A percentile compares a stretch with the other conserved stretches of the same genome.
Conservation (phyloP, 2,113 vertebrate species). For the Plotosus lineatus region DNA sequence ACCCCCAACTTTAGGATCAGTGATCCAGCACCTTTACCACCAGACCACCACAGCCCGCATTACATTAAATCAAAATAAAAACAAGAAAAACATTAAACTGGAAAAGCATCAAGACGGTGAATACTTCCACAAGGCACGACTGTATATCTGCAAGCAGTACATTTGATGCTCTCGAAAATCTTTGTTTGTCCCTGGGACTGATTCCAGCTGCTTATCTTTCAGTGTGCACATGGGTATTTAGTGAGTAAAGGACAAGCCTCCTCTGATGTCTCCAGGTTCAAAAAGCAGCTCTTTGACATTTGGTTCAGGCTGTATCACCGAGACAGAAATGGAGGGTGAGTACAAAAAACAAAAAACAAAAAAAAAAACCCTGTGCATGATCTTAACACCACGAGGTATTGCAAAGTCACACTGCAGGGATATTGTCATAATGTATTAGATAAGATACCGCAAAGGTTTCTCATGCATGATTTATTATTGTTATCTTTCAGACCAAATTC, state of each 20-base stretch:
- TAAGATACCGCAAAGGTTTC: background rate
- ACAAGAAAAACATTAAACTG: too few relatives aligned
- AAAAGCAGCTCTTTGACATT: constrained; percentile 81
- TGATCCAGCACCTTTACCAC: too few relatives aligned
- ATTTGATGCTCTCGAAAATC: background rate
- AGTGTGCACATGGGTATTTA: constrained; percentile 80
- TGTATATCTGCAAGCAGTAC: too few relatives aligned
- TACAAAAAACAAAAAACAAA: constrained; percentile 21
- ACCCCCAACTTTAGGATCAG: too few relatives aligned
- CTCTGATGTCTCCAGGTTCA: constrained; percentile 70
- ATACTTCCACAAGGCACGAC: too few relatives aligned
- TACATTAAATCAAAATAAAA: too few relatives aligned
- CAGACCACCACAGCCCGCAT: too few relatives aligned
- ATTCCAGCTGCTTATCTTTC: constrained; percentile 36
- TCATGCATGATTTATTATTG: background rate
- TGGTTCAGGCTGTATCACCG: constrained; percentile 85
- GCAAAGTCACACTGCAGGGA: background rate
- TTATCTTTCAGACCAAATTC: background rate
- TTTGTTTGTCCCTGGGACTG: background rate
- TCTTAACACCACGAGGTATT: background rate
- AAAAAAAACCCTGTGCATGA: background rate
- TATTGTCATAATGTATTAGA: background rate
- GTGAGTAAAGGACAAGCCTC: constrained; percentile 69
- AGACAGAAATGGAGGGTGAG: constrained; percentile 74
- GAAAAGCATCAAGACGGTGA: too few relatives aligned